phyloP scores from a whole-genome alignment of 2,797 vertebrate species.

The Siniperca scherzeri region DNA sequence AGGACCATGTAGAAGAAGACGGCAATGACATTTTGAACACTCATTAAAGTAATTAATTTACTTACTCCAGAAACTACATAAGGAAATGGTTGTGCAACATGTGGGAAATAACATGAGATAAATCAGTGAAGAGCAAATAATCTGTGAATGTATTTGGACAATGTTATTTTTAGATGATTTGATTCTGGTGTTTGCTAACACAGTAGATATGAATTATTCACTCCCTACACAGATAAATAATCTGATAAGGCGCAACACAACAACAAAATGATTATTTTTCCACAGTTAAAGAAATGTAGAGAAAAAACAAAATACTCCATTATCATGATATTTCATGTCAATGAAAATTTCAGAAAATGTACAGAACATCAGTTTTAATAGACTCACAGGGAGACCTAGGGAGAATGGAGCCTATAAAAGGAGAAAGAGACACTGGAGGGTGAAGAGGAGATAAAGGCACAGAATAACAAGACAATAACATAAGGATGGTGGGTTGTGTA shows the following conservation, averaged over 20 bases:
- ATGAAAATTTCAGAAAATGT: conserved; percentile 12
- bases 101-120: not conserved
- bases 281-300: not conserved
- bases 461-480: conserved; percentile 18
- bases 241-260: not conserved
- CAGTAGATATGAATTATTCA: not conserved
- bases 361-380: conserved; percentile 17
- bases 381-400: not conserved
- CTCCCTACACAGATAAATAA: not conserved
- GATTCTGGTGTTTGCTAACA: conserved; percentile 7
- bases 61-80: not conserved
- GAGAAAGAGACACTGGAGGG: not conserved
- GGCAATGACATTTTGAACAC: not conserved
- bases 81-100: not conserved
- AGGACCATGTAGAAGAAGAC: not conserved
- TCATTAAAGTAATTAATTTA: not conserved
- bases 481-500: conserved; percentile 5
- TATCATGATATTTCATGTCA: not conserved
- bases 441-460: conserved; percentile 18
- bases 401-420: not conserved
- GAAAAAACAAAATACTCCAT: not conserved
- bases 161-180: conserved; percentile 29
- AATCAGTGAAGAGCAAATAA: conserved; percentile 3
- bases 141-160: not conserved
- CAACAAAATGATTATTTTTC: not conserved